These are phyloP conservation scores for Cantharis rustica DNA, from an alignment of 2,888 invertebrate species.

Conservation along the genomic window DNA sequence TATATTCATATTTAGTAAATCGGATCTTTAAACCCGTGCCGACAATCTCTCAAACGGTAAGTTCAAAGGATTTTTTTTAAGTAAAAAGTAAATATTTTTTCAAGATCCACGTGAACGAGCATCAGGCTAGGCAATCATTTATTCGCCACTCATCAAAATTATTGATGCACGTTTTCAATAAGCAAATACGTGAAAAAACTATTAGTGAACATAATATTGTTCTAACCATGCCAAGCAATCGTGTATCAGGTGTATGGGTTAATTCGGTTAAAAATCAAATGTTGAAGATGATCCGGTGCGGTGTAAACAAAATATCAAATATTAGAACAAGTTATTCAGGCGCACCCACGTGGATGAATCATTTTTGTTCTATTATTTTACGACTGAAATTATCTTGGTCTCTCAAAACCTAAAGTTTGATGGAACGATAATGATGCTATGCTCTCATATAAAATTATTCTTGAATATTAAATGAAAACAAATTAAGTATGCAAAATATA, in stretches of 20 bases:
- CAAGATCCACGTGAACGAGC: not conserved
- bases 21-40: not conserved
- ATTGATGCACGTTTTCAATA: not conserved
- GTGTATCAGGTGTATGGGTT: not conserved
- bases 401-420: not conserved
- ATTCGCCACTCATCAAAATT: not conserved
- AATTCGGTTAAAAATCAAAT: not conserved
- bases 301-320: not conserved
- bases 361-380: slow-evolving; percentile 14
- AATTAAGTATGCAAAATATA: not conserved
- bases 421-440: not conserved
- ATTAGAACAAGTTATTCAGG: slow-evolving; percentile 6
- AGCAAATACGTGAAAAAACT: not conserved
- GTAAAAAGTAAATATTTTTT: not conserved
- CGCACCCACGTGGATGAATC: slow-evolving; percentile 21
- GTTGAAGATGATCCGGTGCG: not conserved
- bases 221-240: not conserved
- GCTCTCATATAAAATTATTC: not conserved
- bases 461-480: not conserved
- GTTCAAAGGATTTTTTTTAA: not conserved
- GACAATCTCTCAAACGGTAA: not conserved
- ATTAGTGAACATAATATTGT: not conserved
- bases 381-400: slow-evolving; percentile 6
- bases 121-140: not conserved
- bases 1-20: not conserved